These are phyloP conservation scores for Platysteira castanea DNA, from an alignment of 2,113 vertebrate species.

Conservation along the genomic window DNA sequence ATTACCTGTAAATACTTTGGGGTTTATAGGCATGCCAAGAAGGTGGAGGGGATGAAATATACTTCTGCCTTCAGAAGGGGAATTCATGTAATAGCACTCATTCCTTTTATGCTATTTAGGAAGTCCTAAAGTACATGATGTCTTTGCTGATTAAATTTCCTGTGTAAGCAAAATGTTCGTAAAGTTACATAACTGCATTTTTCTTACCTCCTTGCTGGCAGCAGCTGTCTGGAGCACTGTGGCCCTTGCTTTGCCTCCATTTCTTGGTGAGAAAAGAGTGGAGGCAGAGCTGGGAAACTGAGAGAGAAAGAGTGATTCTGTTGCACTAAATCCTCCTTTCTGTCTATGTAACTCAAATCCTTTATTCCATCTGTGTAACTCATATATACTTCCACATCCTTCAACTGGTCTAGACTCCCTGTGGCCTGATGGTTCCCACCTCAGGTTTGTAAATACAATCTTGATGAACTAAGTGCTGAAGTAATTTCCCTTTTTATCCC, in stretches of 20 bases:
- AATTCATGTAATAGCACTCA: constrained; percentile 31
- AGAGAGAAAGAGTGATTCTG: not conserved
- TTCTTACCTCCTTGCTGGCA: constrained; percentile 2
- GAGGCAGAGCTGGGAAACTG: not conserved
- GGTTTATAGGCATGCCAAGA: not conserved
- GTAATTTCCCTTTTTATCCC: not conserved
- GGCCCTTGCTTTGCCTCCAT: not conserved
- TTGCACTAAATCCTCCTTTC: not conserved
- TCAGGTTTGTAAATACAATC: not conserved
- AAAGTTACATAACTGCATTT: constrained; percentile 33
- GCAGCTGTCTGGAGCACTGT: not conserved
- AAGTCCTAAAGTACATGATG: constrained; percentile 44
- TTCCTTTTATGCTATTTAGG: constrained; percentile 45
- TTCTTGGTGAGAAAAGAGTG: not conserved
- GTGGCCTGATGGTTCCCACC: not conserved
- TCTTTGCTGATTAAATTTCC: constrained; percentile 58
- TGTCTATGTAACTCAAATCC: not conserved
- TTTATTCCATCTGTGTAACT: not conserved
- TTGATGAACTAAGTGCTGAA: not conserved
- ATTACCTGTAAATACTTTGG: not conserved
- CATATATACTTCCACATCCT: not conserved
- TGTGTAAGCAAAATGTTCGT: constrained; percentile 9
- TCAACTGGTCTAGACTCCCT: not conserved
- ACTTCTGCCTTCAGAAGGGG: not conserved
- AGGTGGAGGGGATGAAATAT: not conserved